Conservation (phyloP, 1,140 invertebrate species). For the Chelonus insularis region DNA sequence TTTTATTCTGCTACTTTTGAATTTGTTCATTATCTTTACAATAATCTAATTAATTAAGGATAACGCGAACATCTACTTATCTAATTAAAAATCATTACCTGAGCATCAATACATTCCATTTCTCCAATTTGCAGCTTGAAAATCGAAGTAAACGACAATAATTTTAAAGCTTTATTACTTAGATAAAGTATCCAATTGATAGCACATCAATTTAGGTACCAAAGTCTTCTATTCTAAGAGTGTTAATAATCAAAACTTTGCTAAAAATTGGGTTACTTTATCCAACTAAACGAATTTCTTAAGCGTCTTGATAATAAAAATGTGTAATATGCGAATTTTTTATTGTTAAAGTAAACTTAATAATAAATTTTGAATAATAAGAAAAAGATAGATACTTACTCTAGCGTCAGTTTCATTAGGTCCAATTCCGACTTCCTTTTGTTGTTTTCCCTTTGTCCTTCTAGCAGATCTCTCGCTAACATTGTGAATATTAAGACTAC, state of each 20-base stretch:
- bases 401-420: constrained; percentile 67
- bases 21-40: constrained; percentile 5
- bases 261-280: no score
- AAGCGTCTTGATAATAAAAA: no score
- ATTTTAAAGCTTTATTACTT: no score
- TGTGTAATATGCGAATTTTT: no score
- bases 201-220: no score
- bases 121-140: constrained; percentile 66
- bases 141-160: constrained; percentile 38
- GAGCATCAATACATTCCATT: constrained; percentile 67
- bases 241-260: no score
- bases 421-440: constrained; percentile 63
- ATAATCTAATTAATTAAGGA: no score
- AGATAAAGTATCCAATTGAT: no score
- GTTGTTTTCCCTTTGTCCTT: constrained; percentile 58
- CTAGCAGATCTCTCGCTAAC: constrained; percentile 49
- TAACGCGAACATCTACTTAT: neutral
- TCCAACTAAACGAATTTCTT: no score
- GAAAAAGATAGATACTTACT: constrained; percentile 51
- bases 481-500: constrained; percentile 51
- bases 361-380: neutral
- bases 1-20: neutral
- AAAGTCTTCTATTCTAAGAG: no score
- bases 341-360: neutral
- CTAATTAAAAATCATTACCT: constrained; percentile 56